Percentiles rank a stretch among this genome's conserved stretches.
Conservation (phyloP, 2,797 vertebrate species). For the Squalus acanthias region DNA sequence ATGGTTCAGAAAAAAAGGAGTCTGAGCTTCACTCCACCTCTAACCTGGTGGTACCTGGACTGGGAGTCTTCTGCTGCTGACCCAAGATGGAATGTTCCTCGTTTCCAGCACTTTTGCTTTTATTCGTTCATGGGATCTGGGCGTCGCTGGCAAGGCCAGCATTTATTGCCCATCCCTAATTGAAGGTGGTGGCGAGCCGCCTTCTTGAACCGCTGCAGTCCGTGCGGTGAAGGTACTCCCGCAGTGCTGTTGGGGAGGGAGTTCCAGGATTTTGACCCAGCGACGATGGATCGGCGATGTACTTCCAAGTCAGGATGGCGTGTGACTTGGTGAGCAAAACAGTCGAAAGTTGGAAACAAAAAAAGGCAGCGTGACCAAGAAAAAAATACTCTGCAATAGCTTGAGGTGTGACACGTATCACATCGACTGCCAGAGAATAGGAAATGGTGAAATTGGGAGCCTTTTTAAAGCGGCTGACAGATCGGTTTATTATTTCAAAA, state of each 20-base stretch:
- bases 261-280: no score
- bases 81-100: neutral
- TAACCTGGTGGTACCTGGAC: neutral
- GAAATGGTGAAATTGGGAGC: neutral
- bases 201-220: no score
- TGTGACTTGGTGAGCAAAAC: neutral
- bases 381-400: neutral
- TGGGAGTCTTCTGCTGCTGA: neutral
- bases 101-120: neutral
- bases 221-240: no score
- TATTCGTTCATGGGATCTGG: no score
- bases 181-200: no score
- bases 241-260: no score
- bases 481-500: neutral
- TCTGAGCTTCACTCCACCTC: neutral
- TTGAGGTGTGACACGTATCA: neutral
- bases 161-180: no score
- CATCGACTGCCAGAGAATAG: neutral
- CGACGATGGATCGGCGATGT: no score
- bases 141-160: no score
- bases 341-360: neutral
- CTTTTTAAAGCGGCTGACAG: neutral
- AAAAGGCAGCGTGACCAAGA: neutral
- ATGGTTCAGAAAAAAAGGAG: neutral
- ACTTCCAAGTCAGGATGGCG: no score